Percentiles rank a stretch among this genome's conserved stretches.
Evolutionary conservation across 92 coral and sea anemone species (phyloP).

Genomic region (Umimayanthus chanpuru): DNA sequence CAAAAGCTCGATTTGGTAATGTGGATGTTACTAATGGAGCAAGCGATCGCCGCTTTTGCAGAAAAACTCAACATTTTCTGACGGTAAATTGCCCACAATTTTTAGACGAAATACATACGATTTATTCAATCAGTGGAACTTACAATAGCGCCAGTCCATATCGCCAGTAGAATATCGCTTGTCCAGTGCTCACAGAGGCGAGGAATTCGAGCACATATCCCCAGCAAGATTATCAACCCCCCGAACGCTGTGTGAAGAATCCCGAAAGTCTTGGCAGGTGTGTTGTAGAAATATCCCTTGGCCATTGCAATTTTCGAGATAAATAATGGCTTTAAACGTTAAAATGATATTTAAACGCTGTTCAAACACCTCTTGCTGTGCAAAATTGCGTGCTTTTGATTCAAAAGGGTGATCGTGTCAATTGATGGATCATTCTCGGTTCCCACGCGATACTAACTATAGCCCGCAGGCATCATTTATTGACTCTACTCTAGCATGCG

Average conservation of each 20-base stretch:
- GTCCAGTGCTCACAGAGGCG: constrained; percentile 31
- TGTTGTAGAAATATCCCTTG: constrained; percentile 17
- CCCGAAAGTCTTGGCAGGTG: constrained; percentile 6
- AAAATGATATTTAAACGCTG: background rate
- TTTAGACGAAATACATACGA: background rate
- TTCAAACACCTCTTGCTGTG: background rate
- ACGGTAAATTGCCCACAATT: too few relatives aligned
- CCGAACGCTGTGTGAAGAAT: constrained; percentile 8
- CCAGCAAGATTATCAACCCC: background rate
- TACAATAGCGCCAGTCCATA: constrained; percentile 5
- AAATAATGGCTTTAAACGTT: background rate
- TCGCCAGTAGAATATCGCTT: background rate
- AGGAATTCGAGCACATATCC: constrained; percentile 22
- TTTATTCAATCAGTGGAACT: background rate
- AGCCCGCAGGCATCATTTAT: background rate
- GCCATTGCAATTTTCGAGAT: background rate
- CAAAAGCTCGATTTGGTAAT: too few relatives aligned
- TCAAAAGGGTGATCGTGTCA: background rate
- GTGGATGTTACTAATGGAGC: too few relatives aligned
- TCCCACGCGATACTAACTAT: constrained; percentile 9
- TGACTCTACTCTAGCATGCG: background rate
- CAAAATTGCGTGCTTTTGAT: constrained; percentile 1
- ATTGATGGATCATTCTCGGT: background rate
- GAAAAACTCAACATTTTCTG: background rate
- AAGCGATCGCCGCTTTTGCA: too few relatives aligned